Percentiles rank a stretch among this genome's conserved stretches.
These are phyloP conservation scores for Phyllopteryx taeniolatus DNA, from an alignment of 2,113 vertebrate species.

Conservation along the genomic window DNA sequence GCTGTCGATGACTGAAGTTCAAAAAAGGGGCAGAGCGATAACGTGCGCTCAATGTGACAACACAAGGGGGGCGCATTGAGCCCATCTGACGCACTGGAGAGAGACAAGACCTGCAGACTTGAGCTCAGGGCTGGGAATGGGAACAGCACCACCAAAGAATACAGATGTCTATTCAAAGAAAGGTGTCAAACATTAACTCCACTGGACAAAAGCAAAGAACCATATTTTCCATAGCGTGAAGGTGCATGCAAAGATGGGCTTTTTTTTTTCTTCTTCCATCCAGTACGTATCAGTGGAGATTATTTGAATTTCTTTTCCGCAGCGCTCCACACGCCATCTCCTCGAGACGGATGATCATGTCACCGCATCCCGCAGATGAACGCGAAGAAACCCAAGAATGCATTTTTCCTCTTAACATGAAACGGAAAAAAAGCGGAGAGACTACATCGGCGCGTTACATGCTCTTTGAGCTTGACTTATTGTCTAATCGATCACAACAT, in stretches of 20 bases:
- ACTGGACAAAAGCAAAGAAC: conserved; percentile 12
- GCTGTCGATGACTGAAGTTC: conserved; percentile 55
- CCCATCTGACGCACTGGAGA: conserved; percentile 22
- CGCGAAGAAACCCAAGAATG: conserved; percentile 36
- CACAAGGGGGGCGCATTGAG: conserved; percentile 37
- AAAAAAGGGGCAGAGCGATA: conserved; percentile 33
- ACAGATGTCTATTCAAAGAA: conserved; percentile 1
- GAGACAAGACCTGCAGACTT: not conserved
- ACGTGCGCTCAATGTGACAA: conserved; percentile 54
- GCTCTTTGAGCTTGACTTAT: not conserved
- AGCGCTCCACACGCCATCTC: conserved; percentile 39
- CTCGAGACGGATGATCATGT: conserved; percentile 46
- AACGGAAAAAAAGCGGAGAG: conserved; percentile 25
- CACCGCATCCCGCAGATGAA: conserved; percentile 44
- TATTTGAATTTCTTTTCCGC: conserved; percentile 61
- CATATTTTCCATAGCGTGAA: conserved; percentile 29
- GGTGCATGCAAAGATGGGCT: conserved; percentile 5
- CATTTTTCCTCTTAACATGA: conserved; percentile 49
- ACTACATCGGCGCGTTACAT: not conserved
- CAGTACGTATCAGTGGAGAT: conserved; percentile 44
- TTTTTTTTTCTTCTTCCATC: conserved; percentile 22
- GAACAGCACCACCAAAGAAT: conserved; percentile 19
- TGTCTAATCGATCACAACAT: too few relatives aligned
- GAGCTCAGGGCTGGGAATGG: conserved; percentile 5
- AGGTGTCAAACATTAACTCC: conserved; percentile 18